These are phyloP conservation scores for Eristalinus sepulchralis DNA, from an alignment of 2,888 invertebrate species.

Conservation along the genomic window DNA sequence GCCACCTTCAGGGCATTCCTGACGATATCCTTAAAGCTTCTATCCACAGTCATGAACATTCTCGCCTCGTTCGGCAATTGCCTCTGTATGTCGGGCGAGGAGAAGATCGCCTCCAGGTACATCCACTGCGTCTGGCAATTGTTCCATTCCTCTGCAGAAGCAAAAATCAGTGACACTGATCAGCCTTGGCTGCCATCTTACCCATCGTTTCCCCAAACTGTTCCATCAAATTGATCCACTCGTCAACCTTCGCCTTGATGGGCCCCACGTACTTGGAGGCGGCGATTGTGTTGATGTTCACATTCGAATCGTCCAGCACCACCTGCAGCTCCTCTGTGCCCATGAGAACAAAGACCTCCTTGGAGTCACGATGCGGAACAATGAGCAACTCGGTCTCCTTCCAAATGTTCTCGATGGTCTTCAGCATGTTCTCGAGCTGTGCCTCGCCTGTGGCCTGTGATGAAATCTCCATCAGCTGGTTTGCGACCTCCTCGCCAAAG, in stretches of 20 bases:
- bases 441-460: conserved; percentile 94
- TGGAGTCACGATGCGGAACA: conserved; percentile 89
- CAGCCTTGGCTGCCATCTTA: conserved; percentile 75
- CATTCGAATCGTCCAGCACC: conserved; percentile 91
- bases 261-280: conserved; percentile 93
- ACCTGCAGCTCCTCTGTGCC: conserved; percentile 92
- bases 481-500: conserved; percentile 84
- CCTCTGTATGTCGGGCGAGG: conserved; percentile 95
- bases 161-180: not conserved
- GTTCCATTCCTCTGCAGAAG: conserved; percentile 91
- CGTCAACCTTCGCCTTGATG: conserved; percentile 90
- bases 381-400: conserved; percentile 89
- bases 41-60: conserved; percentile 92
- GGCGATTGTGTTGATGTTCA: conserved; percentile 92
- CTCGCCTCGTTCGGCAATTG: conserved; percentile 95
- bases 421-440: conserved; percentile 89
- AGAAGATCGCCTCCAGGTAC: conserved; percentile 96
- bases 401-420: conserved; percentile 93
- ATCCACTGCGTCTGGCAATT: conserved; percentile 96
- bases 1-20: conserved; percentile 90
- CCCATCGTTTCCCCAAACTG: conserved; percentile 91
- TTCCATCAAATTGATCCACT: conserved; percentile 88
- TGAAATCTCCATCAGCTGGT: conserved; percentile 91
- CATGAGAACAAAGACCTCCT: conserved; percentile 92
- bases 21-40: conserved; percentile 95